Base-by-base conservation (phyloP, 2,888 invertebrate genomes). In the Agrochola litura region DNA sequence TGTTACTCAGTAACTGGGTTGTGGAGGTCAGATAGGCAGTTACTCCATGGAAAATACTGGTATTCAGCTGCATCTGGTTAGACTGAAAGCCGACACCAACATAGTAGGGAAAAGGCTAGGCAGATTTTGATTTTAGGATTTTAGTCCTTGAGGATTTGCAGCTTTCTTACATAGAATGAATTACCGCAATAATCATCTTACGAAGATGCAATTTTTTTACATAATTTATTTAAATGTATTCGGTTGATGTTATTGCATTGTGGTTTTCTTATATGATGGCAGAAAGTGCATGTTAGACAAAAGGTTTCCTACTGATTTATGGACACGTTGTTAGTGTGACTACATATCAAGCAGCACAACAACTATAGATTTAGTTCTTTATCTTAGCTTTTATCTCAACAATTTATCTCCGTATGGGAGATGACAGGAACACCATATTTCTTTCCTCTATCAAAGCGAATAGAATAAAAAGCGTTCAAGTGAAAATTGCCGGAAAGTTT, bases 401-500 rank as follows among this genome's bases (percentile, higher is more conserved):
- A 49, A 67, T 66, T 63, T 49, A 67, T 49, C 58, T 60, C 8
- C 14, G 37, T 16, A 25, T 6, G 19, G 54, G 14, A 5, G 9
- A 58, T 49, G 16, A 64, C 46, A 68, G 37, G 22, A 68, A 77
- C 52, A 52, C 54, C 4, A 54, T 30, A 71, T 52, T 83, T 66
- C 25, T 68, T 61, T 41, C 8, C 10, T 60, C 10, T 65, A 54
- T 49, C 46, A 60, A 72, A 82, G 37, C 10, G 61, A 49, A 25
- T n/a, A 16, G 30, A 9, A 82, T 52, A 61, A 72, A 72, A 70
- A 70, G 54, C 56, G 37, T 56, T 37, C 16, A 10, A 37, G 37
- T 69, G 68, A 65, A 79, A 75, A 79, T 75, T 49, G 49, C 25
- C 64, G 37, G 65, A 68, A 78, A 74, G 8, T 79, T 79, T 68